A percentile compares a stretch with the other conserved stretches of the same genome.
Conservation (phyloP, 2,113 vertebrate genomes). For the Sapajus apella region DNA sequence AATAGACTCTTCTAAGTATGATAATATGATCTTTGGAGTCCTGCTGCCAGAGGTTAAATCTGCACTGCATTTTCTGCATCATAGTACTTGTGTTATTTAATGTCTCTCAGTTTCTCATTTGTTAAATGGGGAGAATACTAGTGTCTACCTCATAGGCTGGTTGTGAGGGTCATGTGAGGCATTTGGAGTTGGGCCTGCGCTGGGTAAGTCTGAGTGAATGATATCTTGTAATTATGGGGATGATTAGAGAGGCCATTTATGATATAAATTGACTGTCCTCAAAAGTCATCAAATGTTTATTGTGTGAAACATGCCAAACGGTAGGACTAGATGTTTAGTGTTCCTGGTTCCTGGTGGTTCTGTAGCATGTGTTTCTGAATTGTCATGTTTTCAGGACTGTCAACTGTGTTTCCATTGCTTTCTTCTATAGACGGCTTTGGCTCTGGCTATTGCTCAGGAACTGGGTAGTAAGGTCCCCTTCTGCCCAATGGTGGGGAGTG, state of each 20-base stretch:
- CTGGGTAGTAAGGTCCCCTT: constrained; percentile 98
- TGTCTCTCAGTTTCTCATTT: neutral
- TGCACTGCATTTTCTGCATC: neutral
- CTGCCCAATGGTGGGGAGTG: constrained; percentile 99
- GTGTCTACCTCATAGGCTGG: neutral
- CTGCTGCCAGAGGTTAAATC: neutral
- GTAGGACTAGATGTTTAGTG: neutral
- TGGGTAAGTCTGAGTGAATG: neutral
- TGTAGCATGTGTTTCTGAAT: neutral
- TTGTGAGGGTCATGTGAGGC: neutral
- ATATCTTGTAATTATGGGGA: neutral
- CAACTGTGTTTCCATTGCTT: neutral
- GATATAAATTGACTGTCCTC: neutral
- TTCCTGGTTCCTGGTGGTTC: neutral
- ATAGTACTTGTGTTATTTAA: neutral
- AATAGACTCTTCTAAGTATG: neutral
- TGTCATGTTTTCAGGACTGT: neutral
- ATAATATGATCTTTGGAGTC: neutral
- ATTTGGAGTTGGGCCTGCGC: too few species aligned
- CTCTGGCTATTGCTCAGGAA: constrained; percentile 97
- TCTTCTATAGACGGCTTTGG: constrained; percentile 92
- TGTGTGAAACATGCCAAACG: neutral
- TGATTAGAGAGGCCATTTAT: neutral
- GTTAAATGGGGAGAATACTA: neutral
- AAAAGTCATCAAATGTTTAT: neutral